A percentile compares a stretch with the other conserved stretches of the same genome.
Evolutionary conservation across 2,797 vertebrate species (phyloP).

Genomic region (Ataeniobius toweri): DNA sequence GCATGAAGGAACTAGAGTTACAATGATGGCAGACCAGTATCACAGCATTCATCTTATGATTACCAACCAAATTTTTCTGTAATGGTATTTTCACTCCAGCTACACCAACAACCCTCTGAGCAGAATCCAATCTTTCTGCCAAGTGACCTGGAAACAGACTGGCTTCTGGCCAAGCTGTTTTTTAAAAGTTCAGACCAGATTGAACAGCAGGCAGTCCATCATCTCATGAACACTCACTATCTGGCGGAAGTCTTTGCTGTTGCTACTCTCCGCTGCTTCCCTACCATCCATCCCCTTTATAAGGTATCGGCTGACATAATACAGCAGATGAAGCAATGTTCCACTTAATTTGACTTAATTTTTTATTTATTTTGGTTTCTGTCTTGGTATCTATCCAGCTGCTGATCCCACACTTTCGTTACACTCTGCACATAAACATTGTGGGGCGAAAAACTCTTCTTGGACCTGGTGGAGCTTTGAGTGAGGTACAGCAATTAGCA

Average conservation of each 20-base stretch:
- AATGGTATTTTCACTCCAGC: slow-evolving; percentile 46
- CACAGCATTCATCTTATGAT: neutral
- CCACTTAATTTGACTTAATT: neutral
- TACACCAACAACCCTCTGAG: slow-evolving; percentile 75
- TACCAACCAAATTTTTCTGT: neutral
- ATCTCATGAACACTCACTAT: slow-evolving; percentile 76
- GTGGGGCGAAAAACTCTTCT: accelerated
- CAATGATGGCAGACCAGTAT: neutral
- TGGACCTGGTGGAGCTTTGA: slow-evolving; percentile 26
- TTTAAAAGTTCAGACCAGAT: slow-evolving; percentile 71
- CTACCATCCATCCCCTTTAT: slow-evolving; percentile 80
- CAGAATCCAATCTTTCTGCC: slow-evolving; percentile 81
- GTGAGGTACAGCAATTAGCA: slow-evolving; percentile 14
- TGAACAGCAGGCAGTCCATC: slow-evolving; percentile 67
- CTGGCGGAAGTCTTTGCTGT: slow-evolving; percentile 73
- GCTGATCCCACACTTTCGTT: slow-evolving; percentile 61
- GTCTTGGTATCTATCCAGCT: slow-evolving; percentile 31
- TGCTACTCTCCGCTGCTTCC: slow-evolving; percentile 72
- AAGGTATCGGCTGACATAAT: slow-evolving; percentile 66
- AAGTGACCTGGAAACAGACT: slow-evolving; percentile 76
- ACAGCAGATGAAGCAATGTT: neutral
- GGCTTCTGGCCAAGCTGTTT: slow-evolving; percentile 82
- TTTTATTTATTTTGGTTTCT: neutral
- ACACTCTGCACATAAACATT: slow-evolving; percentile 57
- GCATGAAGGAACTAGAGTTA: neutral